Percentiles rank a stretch among this genome's conserved stretches.
Evolutionary conservation across 2,113 vertebrate genomes (phyloP).

Genomic region (Cheirogaleus medius): DNA sequence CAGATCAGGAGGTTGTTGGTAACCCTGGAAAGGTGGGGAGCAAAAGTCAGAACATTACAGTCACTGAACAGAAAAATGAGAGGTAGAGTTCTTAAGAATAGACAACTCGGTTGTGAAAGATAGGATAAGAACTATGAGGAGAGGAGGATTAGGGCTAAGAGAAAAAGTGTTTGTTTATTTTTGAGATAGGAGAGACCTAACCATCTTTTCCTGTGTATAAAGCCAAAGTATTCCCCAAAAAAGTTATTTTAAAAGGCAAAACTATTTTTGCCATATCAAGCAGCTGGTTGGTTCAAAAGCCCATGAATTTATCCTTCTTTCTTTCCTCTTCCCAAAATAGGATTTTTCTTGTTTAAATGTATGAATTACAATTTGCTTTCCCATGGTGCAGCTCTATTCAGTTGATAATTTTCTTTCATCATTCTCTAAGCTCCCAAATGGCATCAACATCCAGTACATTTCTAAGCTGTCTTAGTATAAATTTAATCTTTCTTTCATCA

Average conservation of each 20-base stretch:
- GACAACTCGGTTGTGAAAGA: not conserved
- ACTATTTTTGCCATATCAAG: conserved; percentile 40
- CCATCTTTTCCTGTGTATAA: not conserved
- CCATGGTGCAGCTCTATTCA: conserved; percentile 37
- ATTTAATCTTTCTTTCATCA: conserved; percentile 49
- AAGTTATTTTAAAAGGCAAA: conserved; percentile 46
- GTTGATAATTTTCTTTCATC: conserved; percentile 45
- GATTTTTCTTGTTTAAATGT: conserved; percentile 54
- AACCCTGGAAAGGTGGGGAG: not conserved
- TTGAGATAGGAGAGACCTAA: conserved; percentile 1
- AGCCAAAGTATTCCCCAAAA: not conserved
- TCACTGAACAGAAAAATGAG: not conserved
- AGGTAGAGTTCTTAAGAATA: not conserved
- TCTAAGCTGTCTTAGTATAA: conserved; percentile 41
- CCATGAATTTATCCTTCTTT: conserved; percentile 33
- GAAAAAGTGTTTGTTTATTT: not conserved
- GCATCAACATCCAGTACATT: conserved; percentile 33
- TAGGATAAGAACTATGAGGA: not conserved
- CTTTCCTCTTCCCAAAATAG: conserved; percentile 1
- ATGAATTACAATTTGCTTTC: conserved; percentile 26
- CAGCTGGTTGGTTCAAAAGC: not conserved
- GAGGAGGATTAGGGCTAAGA: not conserved
- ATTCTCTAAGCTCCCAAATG: conserved; percentile 45
- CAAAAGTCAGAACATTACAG: not conserved
- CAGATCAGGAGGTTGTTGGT: not conserved